Evolutionary conservation across 2,113 vertebrate genomes (phyloP), one percentile per base, ranked within the genome.

Genomic region (Calyptomena viridis): DNA sequence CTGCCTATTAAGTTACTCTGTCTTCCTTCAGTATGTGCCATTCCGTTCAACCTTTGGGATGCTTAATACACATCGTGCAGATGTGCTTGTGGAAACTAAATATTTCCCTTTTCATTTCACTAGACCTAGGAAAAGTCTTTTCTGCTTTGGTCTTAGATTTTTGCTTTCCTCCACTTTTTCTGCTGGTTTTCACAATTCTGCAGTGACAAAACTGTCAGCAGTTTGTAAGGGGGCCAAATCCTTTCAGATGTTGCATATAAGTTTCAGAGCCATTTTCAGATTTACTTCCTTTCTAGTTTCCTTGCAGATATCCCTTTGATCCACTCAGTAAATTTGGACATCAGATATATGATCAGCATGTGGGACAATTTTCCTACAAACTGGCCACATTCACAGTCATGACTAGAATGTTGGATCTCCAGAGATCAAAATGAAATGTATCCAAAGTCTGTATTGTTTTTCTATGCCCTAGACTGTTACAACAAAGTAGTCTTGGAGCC

Each of bases 221-320:
- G 96, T 95, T 97, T 95, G 85, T 93, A 95, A 97, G 87, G 83
- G 95, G 92, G 82, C 85, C 95, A 97, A 97, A 96, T 68, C 90
- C 89, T 95, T 97, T 94, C 93, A 97, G 94, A 97, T 92, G 95
- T 90, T 96, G 88, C n/a, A 20, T 97, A 97, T 84, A 95, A 91
- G 93, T 84, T 91, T 94, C 90, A 95, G 92, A 67, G 92, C 96
- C 97, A 97, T 97, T 98, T 98, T 96, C 95, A 96, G 95, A 97
- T 97, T 89, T 71, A 87, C 76, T 98, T 98, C 97, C 96, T 97
- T 79, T 95, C 94, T 93, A 91, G 87, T 93, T 97, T 97, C 92
- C 97, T 97, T 83, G 75, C 78, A 97, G 95, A 98, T 97, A 97
- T 96, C 88, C 89, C 94, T 97, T 96, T 97, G 97, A 97, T 95